Base-by-base conservation (phyloP, 1,140 invertebrate species). In the Neuroterus valhalla region DNA sequence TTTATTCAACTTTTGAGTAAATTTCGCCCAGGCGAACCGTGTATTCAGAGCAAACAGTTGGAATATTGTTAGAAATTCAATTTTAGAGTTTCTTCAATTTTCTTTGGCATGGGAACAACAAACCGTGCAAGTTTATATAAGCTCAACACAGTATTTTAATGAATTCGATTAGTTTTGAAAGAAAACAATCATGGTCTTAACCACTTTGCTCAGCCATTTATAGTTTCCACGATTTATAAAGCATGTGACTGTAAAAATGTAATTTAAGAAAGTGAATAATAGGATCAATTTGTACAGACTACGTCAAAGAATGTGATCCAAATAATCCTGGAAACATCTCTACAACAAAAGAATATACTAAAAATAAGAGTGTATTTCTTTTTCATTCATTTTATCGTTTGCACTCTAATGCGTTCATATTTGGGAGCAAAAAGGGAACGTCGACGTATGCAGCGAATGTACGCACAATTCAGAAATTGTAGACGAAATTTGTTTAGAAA, bases 221-320 rank as follows among this genome's bases (percentile, higher is more conserved):
- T 62, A 21, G 52, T 62, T 62, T 62, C 23, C 52, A 62, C 52
- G 52, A 62, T 26, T 62, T 15, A 62, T 26, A 14, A 21, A 62
- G 5, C 17, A n/a, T 19, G 17, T 26, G 23, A 14, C 52, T 31
- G 52, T 26, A 31, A 62, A 62, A 62, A 31, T 26, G 52, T 62
- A 62, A 26, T 62, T 62, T 26, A 26, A 14, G 26, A 23, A 62
- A 26, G 52, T 62, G 52, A 62, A 62, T 62, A 62, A 38, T 21
- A 62, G 5, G 10, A 62, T 62, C 26, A 31, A 31, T 62, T 23
- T 26, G 26, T 26, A 62, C 26, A 21, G 21, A 23, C 52, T 62
- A 62, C 12, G 52, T 62, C 52, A 62, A 62, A 26, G 52, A 62
- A 62, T 62, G 52, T 31, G 52, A 62, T 62, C 12, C 52, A 26